Evolutionary conservation across 2,113 vertebrate genomes (phyloP).

Genomic region (Pachycephala philippinensis): DNA sequence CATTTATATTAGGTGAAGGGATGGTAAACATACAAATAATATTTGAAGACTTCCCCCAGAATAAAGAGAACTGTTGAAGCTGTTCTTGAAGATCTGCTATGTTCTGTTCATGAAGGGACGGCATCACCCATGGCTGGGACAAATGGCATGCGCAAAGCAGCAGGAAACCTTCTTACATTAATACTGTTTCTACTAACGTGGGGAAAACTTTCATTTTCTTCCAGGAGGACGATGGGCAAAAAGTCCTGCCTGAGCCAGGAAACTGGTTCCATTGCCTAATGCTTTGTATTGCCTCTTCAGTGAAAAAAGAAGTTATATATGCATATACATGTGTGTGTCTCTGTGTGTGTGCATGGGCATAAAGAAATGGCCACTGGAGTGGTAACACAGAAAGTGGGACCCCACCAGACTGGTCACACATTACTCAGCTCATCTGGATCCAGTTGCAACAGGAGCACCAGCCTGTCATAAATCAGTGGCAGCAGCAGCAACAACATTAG

Average conservation of each 20-base stretch:
- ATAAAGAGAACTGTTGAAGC: background rate
- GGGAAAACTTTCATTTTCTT: background rate
- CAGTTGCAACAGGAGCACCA: background rate
- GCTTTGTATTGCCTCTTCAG: background rate
- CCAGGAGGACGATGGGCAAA: background rate
- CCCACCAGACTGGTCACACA: background rate
- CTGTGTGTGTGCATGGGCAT: background rate
- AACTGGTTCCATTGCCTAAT: background rate
- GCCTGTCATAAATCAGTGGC: accelerated
- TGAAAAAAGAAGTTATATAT: background rate
- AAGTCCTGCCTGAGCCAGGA: background rate
- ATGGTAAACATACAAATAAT: background rate
- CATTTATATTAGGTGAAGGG: background rate
- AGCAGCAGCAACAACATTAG: background rate
- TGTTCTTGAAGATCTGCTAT: background rate
- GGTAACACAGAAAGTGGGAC: background rate
- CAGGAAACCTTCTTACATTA: background rate
- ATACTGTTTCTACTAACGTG: background rate
- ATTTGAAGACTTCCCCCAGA: background rate
- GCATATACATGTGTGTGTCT: background rate
- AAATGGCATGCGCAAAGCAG: background rate
- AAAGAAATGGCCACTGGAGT: background rate
- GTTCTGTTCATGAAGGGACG: background rate
- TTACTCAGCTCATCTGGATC: background rate
- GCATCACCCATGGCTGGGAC: background rate